A percentile compares a stretch with the other conserved stretches of the same genome.
These are phyloP conservation scores for Pterocles burchelli DNA, from an alignment of 2,113 vertebrate species.

Conservation along the genomic window DNA sequence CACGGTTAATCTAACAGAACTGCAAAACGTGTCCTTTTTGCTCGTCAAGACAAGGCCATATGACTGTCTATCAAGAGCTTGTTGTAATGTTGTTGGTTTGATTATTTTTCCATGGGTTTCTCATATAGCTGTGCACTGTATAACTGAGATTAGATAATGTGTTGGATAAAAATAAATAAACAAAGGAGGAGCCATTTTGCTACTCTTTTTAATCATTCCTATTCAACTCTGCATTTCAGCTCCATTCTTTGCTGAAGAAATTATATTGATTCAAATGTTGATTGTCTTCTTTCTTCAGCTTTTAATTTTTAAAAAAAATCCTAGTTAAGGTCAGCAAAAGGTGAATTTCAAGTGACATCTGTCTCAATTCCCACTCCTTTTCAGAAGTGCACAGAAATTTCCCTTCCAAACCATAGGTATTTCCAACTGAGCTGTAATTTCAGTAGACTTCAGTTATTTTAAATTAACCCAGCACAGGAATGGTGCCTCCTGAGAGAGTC, in stretches of 20 bases:
- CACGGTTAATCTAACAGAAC: neutral
- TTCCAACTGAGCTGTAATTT: neutral
- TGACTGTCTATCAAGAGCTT: neutral
- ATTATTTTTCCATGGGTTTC: constrained; percentile 45
- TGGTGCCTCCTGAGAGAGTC: neutral
- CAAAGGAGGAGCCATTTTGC: neutral
- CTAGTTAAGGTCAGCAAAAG: neutral
- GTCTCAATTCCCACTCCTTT: neutral
- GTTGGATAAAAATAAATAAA: constrained; percentile 1
- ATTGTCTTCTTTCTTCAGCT: constrained; percentile 8
- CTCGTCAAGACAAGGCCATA: neutral
- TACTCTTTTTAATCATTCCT: neutral
- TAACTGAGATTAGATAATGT: constrained; percentile 48
- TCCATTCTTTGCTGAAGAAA: neutral
- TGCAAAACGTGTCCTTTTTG: neutral
- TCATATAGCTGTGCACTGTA: constrained; percentile 19
- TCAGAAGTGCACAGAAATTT: neutral
- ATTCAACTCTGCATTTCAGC: neutral
- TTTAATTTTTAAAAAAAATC: neutral
- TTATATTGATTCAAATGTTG: neutral
- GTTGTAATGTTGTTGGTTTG: neutral
- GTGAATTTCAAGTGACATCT: constrained; percentile 7
- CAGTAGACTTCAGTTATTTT: neutral
- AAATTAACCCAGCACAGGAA: neutral
- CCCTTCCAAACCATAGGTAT: neutral